Base-by-base conservation (phyloP, 2,888 invertebrate species). In the Magallana nippona region DNA sequence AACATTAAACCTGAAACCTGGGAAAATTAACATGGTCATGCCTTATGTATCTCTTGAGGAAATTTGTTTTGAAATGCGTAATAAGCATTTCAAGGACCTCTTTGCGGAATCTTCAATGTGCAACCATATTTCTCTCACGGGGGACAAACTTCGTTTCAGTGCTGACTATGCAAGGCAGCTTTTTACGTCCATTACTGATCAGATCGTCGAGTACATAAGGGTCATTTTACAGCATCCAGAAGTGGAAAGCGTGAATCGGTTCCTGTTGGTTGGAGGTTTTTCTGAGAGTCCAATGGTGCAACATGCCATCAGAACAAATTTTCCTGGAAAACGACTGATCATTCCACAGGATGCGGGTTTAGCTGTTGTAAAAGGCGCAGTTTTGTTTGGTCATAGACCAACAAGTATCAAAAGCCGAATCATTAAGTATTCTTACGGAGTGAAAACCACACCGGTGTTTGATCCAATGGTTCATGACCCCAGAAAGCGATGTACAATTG, bases 251-350 rank as follows among this genome's bases (percentile, higher is more conserved):
- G 63, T 88, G 1, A 63, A 81, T 15, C 77, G 87, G 17, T 87
- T 88, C 22, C 82, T 88, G 62, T 85, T 88, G 85, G 88, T 88
- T 2, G 88, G 88, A 13, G 88, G 88, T 19, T 87, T 88, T 57
- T 87, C 88, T 1, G 88, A 88, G 83, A 86, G 87, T 17, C 58
- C 84, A 0, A 87, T 62, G 78, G 85, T 88, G 17, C 88, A 87
- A 77, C 84, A 87, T 60, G 86, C 87, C 13, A 82, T 88, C 10
- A 86, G 85, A 55, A 58, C 27, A 0, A 86, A 84, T 79, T 88
- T 87, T 78, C 85, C 86, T 17, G 82, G 83, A 15, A 87, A 85
- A 57, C 83, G 83, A 60, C 82, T 88, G 10, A 84, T 88, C 19
- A 85, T 87, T 79, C 88, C 88, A n/a, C 80, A 80, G 19, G 88